Conservation (phyloP, 2,888 invertebrate species). For the Polyploca ridens region DNA sequence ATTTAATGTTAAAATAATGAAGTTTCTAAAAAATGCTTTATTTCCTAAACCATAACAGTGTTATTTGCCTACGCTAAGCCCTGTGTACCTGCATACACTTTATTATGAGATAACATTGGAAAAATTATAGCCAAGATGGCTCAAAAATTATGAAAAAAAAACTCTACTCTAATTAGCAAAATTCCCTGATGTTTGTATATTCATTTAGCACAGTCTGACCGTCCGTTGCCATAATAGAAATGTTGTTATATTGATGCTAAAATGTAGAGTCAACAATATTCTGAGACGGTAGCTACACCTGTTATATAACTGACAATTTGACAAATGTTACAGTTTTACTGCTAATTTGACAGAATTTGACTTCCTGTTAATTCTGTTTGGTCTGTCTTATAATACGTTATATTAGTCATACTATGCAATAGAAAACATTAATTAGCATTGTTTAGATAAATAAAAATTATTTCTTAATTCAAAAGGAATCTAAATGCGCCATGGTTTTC, state of each 20-base stretch:
- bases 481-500: not conserved
- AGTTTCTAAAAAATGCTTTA: too few species aligned
- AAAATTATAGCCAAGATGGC: too few species aligned
- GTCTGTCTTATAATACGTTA: too few species aligned
- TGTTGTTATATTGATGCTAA: slow-evolving; percentile 3
- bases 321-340: not conserved
- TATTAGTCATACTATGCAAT: too few species aligned
- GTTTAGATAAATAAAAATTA: too few species aligned
- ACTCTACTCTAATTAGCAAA: not conserved
- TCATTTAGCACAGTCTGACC: not conserved
- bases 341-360: not conserved
- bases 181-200: not conserved
- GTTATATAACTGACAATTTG: not conserved
- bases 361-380: not conserved
- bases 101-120: not conserved
- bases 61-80: too few species aligned
- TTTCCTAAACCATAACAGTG: too few species aligned
- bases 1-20: too few species aligned
- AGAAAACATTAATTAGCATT: too few species aligned
- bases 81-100: too few species aligned
- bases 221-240: not conserved
- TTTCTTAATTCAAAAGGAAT: not conserved
- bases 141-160: not conserved
- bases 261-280: not conserved
- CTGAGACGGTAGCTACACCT: not conserved